Evolutionary conservation across 1,140 invertebrate genomes (phyloP).

Genomic region (Aphaenogaster rudis): DNA sequence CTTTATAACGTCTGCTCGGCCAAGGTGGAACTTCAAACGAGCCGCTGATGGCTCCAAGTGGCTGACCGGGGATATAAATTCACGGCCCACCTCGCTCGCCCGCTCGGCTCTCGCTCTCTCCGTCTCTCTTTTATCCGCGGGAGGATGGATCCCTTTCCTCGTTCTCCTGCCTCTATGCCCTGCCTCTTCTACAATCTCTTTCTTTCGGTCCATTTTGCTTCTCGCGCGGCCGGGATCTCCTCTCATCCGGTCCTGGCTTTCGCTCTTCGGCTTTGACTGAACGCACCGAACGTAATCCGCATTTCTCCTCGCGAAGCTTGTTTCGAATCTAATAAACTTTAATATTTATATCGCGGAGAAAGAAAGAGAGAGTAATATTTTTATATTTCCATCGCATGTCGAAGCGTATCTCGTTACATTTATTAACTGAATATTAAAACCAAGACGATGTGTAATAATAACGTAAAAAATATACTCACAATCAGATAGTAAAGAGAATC

Average conservation of each 20-base stretch:
- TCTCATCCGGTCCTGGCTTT: constrained; percentile 48
- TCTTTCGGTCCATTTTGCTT: constrained; percentile 63
- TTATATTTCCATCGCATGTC: neutral
- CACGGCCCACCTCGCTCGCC: constrained; percentile 82
- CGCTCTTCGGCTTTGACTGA: constrained; percentile 44
- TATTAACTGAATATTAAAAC: neutral
- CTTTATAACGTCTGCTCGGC: constrained; percentile 86
- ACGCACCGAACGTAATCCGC: constrained; percentile 11
- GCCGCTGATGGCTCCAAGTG: constrained; percentile 87
- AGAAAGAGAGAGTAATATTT: neutral
- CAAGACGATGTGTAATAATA: neutral
- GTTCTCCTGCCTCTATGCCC: constrained; percentile 65
- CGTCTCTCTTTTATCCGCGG: constrained; percentile 54
- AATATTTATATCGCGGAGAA: neutral
- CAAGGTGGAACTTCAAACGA: constrained; percentile 86
- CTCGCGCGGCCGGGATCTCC: neutral
- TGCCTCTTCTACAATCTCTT: constrained; percentile 75
- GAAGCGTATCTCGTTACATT: neutral
- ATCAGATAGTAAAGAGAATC: no score
- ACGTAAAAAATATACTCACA: no score
- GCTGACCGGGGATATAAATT: constrained; percentile 86
- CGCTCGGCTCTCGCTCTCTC: constrained; percentile 61
- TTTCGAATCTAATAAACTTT: constrained; percentile 22
- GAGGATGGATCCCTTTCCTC: constrained; percentile 19
- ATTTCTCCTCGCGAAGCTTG: neutral